Percentiles rank a stretch among this genome's conserved stretches.
phyloP scores from a whole-genome alignment of 2,113 vertebrate species.

The Athene cunicularia region DNA sequence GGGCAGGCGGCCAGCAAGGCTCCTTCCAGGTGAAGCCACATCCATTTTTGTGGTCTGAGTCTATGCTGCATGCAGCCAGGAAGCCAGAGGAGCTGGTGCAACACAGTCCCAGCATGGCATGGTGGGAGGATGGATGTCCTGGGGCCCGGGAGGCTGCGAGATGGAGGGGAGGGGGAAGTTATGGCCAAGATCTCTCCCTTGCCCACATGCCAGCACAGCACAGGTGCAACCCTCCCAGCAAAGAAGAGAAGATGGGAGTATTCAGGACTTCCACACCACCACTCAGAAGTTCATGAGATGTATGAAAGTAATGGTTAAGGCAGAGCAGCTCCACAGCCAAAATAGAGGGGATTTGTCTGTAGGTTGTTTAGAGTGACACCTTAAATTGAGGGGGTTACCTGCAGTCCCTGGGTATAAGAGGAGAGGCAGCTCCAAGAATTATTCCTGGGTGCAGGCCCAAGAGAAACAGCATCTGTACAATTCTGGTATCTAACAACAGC shows the following conservation, averaged over 20 bases:
- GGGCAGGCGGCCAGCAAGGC: not conserved
- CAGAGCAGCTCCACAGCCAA: not conserved
- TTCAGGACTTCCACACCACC: not conserved
- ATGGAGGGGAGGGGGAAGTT: not conserved
- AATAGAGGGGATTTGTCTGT: not conserved
- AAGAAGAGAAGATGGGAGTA: not conserved
- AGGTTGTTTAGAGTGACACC: not conserved
- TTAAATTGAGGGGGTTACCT: not conserved
- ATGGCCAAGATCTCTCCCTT: not conserved
- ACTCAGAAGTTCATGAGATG: not conserved
- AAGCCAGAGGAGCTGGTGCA: not conserved
- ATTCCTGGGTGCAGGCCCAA: not conserved
- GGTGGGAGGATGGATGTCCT: not conserved
- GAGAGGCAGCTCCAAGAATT: not conserved
- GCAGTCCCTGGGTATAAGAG: not conserved
- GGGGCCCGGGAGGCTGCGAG: not conserved
- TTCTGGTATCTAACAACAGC: not conserved
- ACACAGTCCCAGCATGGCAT: rapidly evolving
- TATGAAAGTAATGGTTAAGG: not conserved
- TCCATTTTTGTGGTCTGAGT: not conserved
- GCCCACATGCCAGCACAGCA: rapidly evolving
- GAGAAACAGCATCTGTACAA: not conserved
- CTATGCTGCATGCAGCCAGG: rapidly evolving
- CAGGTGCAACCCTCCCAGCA: not conserved
- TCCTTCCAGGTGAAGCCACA: not conserved